Conservation (phyloP, 2,113 vertebrate genomes). For the Ammodramus savannarum region DNA sequence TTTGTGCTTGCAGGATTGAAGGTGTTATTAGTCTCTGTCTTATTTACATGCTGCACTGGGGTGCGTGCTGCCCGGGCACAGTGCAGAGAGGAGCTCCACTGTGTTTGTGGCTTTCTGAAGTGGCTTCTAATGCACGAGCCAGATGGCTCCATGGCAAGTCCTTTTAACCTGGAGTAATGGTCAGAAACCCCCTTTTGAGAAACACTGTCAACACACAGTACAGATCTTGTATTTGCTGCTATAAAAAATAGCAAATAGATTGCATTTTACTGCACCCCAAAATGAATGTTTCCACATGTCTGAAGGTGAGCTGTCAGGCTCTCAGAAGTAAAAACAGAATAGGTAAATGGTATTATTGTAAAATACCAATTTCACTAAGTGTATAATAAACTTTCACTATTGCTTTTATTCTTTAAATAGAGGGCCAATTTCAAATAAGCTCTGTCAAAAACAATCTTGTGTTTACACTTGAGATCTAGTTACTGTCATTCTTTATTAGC, state of each 20-base stretch:
- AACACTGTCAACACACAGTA: not conserved
- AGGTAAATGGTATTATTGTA: not conserved
- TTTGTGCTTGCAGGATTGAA: not conserved
- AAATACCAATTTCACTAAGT: not conserved
- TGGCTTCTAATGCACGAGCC: not conserved
- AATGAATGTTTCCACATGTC: not conserved
- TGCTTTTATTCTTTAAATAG: not conserved
- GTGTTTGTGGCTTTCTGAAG: constrained; percentile 25
- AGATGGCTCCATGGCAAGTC: constrained; percentile 47
- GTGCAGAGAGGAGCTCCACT: not conserved
- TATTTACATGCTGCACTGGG: constrained; percentile 45
- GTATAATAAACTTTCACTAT: not conserved
- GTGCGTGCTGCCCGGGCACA: not conserved
- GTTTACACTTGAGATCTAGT: constrained; percentile 34
- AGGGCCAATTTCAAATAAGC: not conserved
- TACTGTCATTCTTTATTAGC: not conserved
- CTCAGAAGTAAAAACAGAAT: not conserved
- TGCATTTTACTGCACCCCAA: not conserved
- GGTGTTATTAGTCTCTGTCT: constrained; percentile 59
- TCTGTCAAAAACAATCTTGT: not conserved
- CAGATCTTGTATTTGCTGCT: not conserved
- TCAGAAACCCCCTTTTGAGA: not conserved
- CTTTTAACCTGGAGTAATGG: constrained; percentile 22
- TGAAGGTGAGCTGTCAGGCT: not conserved
- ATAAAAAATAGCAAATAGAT: not conserved